Evolutionary conservation across 2,797 vertebrate species (phyloP).

Genomic region (Vipera latastei): DNA sequence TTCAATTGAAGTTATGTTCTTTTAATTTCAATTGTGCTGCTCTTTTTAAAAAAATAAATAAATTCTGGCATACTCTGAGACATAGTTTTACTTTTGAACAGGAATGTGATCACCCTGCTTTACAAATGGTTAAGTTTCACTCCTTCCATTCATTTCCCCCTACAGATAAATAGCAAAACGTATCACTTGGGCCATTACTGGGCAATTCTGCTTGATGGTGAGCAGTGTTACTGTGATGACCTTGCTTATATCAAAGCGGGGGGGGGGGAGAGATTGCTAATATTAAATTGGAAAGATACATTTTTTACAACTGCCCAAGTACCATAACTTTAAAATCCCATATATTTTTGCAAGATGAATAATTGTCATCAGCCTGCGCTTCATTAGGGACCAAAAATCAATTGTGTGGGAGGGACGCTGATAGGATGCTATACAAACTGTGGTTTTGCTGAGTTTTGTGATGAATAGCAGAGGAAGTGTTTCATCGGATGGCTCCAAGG

Average conservation of each 20-base stretch:
- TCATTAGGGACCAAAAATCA: constrained; percentile 80
- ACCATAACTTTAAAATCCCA: constrained; percentile 63
- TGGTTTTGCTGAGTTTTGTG: constrained; percentile 69
- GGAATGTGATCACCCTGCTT: constrained; percentile 38
- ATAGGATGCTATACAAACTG: constrained; percentile 72
- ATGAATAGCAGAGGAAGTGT: constrained; percentile 76
- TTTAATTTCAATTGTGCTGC: constrained; percentile 19
- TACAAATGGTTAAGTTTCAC: constrained; percentile 50
- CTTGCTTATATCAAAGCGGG: constrained; percentile 51
- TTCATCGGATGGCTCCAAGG: constrained; percentile 73
- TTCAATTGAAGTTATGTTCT: constrained; percentile 37
- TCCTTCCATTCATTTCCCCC: constrained; percentile 49
- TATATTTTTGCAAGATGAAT: constrained; percentile 68
- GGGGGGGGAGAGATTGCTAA: constrained; percentile 53
- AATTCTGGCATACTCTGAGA: background rate
- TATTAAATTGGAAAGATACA: constrained; percentile 66
- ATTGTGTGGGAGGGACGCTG: constrained; percentile 74
- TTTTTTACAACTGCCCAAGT: constrained; percentile 62
- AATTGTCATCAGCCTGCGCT: constrained; percentile 74
- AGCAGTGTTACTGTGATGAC: constrained; percentile 55
- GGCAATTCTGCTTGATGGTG: constrained; percentile 50
- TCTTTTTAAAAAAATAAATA: no score
- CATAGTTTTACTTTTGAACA: constrained; percentile 9
- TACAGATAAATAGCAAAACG: constrained; percentile 44
- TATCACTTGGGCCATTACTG: constrained; percentile 49